Evolutionary conservation across 2,888 invertebrate genomes (phyloP), one percentile per base, ranked within the genome.

Genomic region (Diaperis boleti): DNA sequence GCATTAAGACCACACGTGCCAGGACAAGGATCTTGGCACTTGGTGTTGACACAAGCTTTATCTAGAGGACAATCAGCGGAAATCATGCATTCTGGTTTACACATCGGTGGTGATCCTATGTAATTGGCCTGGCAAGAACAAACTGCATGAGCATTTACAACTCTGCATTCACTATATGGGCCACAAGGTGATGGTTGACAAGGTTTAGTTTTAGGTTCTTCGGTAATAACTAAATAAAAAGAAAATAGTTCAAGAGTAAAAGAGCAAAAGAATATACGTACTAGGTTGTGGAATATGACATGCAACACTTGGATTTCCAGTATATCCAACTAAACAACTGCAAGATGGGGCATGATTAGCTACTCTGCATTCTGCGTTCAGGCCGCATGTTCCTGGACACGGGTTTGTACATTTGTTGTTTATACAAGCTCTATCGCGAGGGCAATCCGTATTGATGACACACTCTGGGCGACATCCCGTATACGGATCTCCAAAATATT

Each of bases 401-500:
- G 94, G 94, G 82, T 94, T 89, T 64, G 87, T 84, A 77, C 95
- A 95, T 83, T 94, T 93, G 75, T 92, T 92, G 78, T 92, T 92
- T 15, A 91, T 84, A 77, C 95, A 96, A 49, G 94, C 91, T 73
- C 86, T 90, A 70, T 88, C 87, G 66, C 87, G 85, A 22, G 88
- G 83, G 73, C 94, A 95, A 74, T 94, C 94, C 17, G 90, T 89
- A 76, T 94, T 94, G 47, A 88, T 89, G 2, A 93, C 90, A 78
- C 94, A 94, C 83, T 94, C 94, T 2, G 94, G 94, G 69, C 92
- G 85, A 78, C 94, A 95, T 61, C 92, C 91, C 1, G 89, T 88
- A 76, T 94, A 93, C 0, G 95, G 95, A 82, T 95, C 94, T 29
- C 95, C 95, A 70, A 89, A 90, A 79, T 93, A 94, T 76, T 92